phyloP scores from a whole-genome alignment of 2,797 vertebrate species.

The Trachops cirrhosus region DNA sequence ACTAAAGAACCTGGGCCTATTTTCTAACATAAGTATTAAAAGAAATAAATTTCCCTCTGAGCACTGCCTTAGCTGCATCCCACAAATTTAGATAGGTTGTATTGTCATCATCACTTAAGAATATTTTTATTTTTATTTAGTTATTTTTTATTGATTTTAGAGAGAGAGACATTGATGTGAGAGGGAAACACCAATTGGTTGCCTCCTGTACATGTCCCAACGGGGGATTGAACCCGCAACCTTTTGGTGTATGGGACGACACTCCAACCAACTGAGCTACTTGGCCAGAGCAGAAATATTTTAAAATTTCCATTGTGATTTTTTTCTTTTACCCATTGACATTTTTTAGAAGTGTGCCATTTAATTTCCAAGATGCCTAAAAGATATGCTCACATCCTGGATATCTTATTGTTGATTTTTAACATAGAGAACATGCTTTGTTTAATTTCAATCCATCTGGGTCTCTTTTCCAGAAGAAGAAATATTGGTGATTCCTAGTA shows the following conservation, averaged over 20 bases:
- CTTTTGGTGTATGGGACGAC: too few species aligned
- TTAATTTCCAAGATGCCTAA: neutral
- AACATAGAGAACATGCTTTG: neutral
- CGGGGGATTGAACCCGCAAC: too few species aligned
- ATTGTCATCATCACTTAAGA: neutral
- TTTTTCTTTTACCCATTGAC: neutral
- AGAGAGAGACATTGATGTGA: neutral
- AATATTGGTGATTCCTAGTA: neutral
- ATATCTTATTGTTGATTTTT: neutral
- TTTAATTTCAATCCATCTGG: conserved; percentile 1
- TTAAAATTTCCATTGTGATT: neutral
- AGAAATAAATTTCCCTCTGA: neutral
- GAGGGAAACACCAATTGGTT: neutral
- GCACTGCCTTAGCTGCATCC: neutral
- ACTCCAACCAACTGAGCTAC: too few species aligned
- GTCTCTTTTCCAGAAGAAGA: neutral
- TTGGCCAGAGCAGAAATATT: neutral
- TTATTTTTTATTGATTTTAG: too few species aligned
- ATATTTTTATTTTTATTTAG: neutral
- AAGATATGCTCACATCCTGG: neutral
- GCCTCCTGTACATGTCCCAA: neutral
- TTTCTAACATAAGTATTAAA: neutral
- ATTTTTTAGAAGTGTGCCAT: neutral
- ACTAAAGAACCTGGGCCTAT: neutral
- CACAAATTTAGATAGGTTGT: neutral